Conservation (phyloP, 2,888 invertebrate genomes). For the Pardosa pseudoannulata region DNA sequence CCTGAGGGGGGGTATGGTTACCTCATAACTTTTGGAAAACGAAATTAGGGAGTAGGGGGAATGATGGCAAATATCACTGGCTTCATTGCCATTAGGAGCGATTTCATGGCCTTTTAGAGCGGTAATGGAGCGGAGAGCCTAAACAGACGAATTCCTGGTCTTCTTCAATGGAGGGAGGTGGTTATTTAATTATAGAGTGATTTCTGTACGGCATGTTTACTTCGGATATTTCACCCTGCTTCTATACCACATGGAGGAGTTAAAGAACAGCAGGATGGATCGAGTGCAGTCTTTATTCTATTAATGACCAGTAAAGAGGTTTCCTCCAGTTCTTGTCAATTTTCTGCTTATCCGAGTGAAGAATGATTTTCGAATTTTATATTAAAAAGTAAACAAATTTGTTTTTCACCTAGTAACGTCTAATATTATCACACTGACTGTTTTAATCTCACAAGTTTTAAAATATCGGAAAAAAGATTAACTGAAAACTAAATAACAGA, state of each 20-base stretch:
- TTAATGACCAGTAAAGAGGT: too few relatives aligned
- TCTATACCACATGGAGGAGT: neutral
- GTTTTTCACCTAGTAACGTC: too few relatives aligned
- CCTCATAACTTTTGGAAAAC: slow-evolving; percentile 68
- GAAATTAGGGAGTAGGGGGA: slow-evolving; percentile 63
- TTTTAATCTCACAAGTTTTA: too few relatives aligned
- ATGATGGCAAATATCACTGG: slow-evolving; percentile 68
- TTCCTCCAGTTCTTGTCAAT: too few relatives aligned
- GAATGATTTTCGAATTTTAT: too few relatives aligned
- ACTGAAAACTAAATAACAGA: too few relatives aligned
- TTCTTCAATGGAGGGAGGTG: slow-evolving; percentile 53
- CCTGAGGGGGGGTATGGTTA: slow-evolving; percentile 29
- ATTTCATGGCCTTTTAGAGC: slow-evolving; percentile 43
- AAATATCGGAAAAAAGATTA: too few relatives aligned
- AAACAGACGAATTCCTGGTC: slow-evolving; percentile 63
- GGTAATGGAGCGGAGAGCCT: slow-evolving; percentile 61
- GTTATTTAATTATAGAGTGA: slow-evolving; percentile 64
- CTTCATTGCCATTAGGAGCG: slow-evolving; percentile 20
- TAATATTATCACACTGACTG: too few relatives aligned
- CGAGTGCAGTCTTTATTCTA: too few relatives aligned
- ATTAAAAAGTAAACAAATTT: too few relatives aligned
- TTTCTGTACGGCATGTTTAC: neutral
- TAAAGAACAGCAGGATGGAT: neutral
- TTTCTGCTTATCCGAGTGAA: too few relatives aligned
- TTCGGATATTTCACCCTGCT: neutral